A percentile compares a stretch with the other conserved stretches of the same genome.
phyloP scores from a whole-genome alignment of 2,797 vertebrate species.

The Acrossocheilus fasciatus region DNA sequence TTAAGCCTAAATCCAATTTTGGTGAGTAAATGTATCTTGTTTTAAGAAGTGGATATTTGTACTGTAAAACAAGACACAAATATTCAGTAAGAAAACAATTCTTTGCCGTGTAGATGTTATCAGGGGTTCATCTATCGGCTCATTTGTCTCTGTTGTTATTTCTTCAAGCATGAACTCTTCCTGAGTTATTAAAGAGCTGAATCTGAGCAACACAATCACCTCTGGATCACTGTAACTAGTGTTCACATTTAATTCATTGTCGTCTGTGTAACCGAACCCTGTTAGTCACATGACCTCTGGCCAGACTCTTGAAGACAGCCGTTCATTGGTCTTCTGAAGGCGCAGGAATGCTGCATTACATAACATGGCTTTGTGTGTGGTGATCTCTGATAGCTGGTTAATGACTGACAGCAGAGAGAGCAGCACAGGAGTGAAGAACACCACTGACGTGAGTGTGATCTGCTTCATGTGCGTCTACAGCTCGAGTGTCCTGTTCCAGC shows the following conservation, averaged over 20 bases:
- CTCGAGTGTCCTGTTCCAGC: not conserved
- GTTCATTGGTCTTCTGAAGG: conserved; percentile 18
- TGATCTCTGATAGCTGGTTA: conserved; percentile 56
- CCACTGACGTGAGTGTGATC: not conserved
- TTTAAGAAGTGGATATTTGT: not conserved
- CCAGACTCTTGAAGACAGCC: conserved; percentile 23
- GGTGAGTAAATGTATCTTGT: not conserved
- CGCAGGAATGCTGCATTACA: conserved; percentile 56
- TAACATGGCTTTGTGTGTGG: conserved; percentile 54
- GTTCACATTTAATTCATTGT: not conserved
- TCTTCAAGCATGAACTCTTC: not conserved
- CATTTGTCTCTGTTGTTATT: not conserved
- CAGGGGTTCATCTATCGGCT: too few species aligned
- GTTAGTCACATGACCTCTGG: conserved; percentile 40
- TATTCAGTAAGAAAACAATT: not conserved
- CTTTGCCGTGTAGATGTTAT: not conserved
- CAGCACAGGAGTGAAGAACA: not conserved
- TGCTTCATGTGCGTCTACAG: not conserved
- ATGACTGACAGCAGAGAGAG: conserved; percentile 55
- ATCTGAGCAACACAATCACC: not conserved
- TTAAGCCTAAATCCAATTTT: not conserved
- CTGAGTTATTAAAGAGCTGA: not conserved
- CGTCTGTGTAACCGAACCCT: conserved; percentile 5
- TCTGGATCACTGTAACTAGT: not conserved
- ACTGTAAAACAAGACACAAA: not conserved